A percentile compares a stretch with the other conserved stretches of the same genome.
Conservation (phyloP, 2,888 invertebrate species). For the Torymus texanus region DNA sequence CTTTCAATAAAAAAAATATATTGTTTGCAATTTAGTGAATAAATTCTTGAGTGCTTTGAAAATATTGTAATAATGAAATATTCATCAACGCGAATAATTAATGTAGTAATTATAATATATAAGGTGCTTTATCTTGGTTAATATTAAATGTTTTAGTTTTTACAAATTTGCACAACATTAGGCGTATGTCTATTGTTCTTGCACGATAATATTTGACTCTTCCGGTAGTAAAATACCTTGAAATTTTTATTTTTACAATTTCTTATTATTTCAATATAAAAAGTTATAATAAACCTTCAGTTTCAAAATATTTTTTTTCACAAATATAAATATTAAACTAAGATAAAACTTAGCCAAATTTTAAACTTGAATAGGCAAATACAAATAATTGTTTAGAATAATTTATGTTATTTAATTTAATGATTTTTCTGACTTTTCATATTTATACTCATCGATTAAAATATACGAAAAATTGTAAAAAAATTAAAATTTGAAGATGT, state of each 20-base stretch:
- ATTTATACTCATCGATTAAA: slow-evolving; percentile 11
- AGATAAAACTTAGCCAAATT: too few species aligned
- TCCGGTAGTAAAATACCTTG: slow-evolving; percentile 34
- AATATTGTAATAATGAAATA: slow-evolving; percentile 24
- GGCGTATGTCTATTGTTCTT: slow-evolving; percentile 15
- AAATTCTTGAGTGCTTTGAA: slow-evolving; percentile 22
- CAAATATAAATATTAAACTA: too few species aligned
- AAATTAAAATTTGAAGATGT: slow-evolving; percentile 43
- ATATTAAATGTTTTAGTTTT: slow-evolving; percentile 42
- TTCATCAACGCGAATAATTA: slow-evolving; percentile 33
- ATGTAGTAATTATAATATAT: slow-evolving; percentile 18
- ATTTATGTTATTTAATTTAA: slow-evolving; percentile 9
- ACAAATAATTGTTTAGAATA: background rate
- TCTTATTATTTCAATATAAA: slow-evolving; percentile 25
- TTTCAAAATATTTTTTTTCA: too few species aligned
- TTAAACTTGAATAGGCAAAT: too few species aligned
- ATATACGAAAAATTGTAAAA: slow-evolving; percentile 19
- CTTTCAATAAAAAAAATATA: background rate
- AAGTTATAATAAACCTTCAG: background rate
- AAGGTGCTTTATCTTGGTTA: slow-evolving; percentile 49
- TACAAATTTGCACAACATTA: slow-evolving; percentile 21
- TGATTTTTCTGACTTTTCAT: background rate
- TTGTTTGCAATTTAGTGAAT: slow-evolving; percentile 20
- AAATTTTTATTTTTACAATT: slow-evolving; percentile 38
- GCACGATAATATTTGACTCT: slow-evolving; percentile 38